Percentiles rank a stretch among this genome's conserved stretches.
phyloP scores from a whole-genome alignment of 2,888 invertebrate genomes.

The Linnaemya vulpina region DNA sequence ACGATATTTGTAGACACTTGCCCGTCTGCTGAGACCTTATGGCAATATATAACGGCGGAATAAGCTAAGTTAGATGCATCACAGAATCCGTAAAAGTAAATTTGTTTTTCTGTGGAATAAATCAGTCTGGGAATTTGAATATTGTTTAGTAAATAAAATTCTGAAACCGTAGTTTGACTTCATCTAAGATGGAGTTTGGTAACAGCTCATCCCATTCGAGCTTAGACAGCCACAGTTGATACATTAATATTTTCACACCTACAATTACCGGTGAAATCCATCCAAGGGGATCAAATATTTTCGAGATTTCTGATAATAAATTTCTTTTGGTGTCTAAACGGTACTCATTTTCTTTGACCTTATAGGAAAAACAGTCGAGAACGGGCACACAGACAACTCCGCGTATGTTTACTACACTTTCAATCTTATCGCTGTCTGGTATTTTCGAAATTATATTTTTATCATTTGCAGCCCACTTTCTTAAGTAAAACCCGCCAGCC shows the following conservation, averaged over 20 bases:
- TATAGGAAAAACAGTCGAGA: slow-evolving; percentile 34
- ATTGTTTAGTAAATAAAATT: slow-evolving; percentile 45
- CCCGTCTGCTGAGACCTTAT: slow-evolving; percentile 27
- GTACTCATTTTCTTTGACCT: slow-evolving; percentile 15
- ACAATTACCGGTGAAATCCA: slow-evolving; percentile 38
- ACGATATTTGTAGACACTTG: slow-evolving; percentile 21
- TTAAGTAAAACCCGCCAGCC: slow-evolving; percentile 41
- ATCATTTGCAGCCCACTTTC: slow-evolving; percentile 46
- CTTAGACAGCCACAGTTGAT: slow-evolving; percentile 19
- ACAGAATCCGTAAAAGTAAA: slow-evolving; percentile 35
- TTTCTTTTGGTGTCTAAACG: slow-evolving; percentile 23
- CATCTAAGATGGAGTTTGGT: slow-evolving; percentile 12
- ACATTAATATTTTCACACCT: slow-evolving; percentile 36
- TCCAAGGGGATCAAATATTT: slow-evolving; percentile 50
- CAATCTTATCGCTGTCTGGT: slow-evolving; percentile 32
- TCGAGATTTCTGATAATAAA: slow-evolving; percentile 42
- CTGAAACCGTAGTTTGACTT: slow-evolving; percentile 23
- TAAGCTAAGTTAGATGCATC: slow-evolving; percentile 34
- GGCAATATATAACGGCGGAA: slow-evolving; percentile 38
- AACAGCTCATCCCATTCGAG: too few species aligned
- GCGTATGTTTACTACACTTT: slow-evolving; percentile 22
- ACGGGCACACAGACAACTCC: background rate
- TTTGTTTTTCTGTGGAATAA: slow-evolving; percentile 18
- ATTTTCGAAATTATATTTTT: slow-evolving; percentile 5
- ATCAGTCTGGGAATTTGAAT: slow-evolving; percentile 45